phyloP scores from a whole-genome alignment of 1,140 invertebrate species.

The Condylostylus longicornis region DNA sequence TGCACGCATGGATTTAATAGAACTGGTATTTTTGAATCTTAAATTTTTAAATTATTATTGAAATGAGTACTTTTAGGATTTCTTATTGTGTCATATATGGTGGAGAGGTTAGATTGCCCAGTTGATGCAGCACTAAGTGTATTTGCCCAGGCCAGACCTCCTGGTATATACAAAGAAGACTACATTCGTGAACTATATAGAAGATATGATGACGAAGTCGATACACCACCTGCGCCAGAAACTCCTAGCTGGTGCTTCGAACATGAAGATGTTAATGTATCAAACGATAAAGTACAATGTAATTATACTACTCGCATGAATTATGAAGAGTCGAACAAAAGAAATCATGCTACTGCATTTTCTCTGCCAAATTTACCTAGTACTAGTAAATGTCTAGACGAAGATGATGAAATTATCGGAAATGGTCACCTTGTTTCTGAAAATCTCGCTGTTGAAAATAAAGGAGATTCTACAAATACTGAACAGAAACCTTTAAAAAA shows the following conservation, averaged over 20 bases:
- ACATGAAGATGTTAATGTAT: slow-evolving; percentile 22
- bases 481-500: slow-evolving; percentile 13
- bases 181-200: slow-evolving; percentile 57
- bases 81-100: slow-evolving; percentile 78
- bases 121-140: slow-evolving; percentile 63
- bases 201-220: slow-evolving; percentile 62
- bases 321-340: slow-evolving; percentile 1
- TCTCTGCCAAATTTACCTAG: slow-evolving; percentile 5
- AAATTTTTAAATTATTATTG: neutral
- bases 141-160: slow-evolving; percentile 56
- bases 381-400: slow-evolving; percentile 9
- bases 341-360: slow-evolving; percentile 13
- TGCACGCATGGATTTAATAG: slow-evolving; percentile 99
- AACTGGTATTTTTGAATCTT: slow-evolving; percentile 39
- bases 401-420: slow-evolving; percentile 12
- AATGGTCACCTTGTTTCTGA: slow-evolving; percentile 4
- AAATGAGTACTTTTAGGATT: slow-evolving; percentile 70
- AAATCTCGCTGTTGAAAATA: slow-evolving; percentile 8
- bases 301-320: slow-evolving; percentile 4
- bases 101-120: slow-evolving; percentile 60
- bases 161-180: slow-evolving; percentile 66
- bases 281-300: slow-evolving; percentile 7
- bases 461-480: slow-evolving; percentile 5
- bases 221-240: slow-evolving; percentile 52
- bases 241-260: slow-evolving; percentile 66